Base-by-base conservation (phyloP, 2,113 vertebrate species). In the Falcunculus frontatus region DNA sequence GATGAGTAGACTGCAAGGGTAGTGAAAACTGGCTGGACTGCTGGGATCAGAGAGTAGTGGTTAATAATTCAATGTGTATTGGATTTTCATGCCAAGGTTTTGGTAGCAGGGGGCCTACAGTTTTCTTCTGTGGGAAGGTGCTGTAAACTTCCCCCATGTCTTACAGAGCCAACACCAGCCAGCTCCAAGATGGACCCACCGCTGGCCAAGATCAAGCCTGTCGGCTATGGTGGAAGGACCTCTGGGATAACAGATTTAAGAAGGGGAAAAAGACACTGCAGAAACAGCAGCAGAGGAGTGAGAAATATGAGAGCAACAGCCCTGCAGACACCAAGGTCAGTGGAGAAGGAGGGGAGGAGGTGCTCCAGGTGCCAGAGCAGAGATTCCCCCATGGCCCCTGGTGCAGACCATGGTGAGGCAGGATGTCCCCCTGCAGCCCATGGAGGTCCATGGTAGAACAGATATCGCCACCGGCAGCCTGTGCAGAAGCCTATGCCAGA, bases 11-110 rank as follows among this genome's bases (percentile, higher is more conserved):
- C 39, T 68, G 56, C 56, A 77, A 72, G 27, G 16, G 18, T 23
- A 19, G 12, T 85, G 74, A 76, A 91, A 94, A 83, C 82, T 53
- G 67, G 74, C 74, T 90, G 78, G 82, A 62, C 82, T 79, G 57
- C 74, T 27, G 25, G 59, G 41, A 91, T 83, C 41, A 73, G 75
- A 84, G 42, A 37, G 29, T 13, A 57, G 69, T 59, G 42, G 25
- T 91, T 76, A 87, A 57, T 72, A 42, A 42, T 75, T 84, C 35
- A 47, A 1, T 42, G 14, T 42, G n/a, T 55, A 33, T 35, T 41
- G 11, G 44, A 29, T 44, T 91, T 95, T 29, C 0, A 0, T 74
- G 53, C 15, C 55, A 82, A 68, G 22, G 22, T 82, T 91, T 91
- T 64, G 59, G 39, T 42, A 49, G 53, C 3, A 27, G 3, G 26